Percentiles rank a stretch among this genome's conserved stretches.
phyloP scores from a whole-genome alignment of 2,888 invertebrate genomes.

The Eupsilia transversa region DNA sequence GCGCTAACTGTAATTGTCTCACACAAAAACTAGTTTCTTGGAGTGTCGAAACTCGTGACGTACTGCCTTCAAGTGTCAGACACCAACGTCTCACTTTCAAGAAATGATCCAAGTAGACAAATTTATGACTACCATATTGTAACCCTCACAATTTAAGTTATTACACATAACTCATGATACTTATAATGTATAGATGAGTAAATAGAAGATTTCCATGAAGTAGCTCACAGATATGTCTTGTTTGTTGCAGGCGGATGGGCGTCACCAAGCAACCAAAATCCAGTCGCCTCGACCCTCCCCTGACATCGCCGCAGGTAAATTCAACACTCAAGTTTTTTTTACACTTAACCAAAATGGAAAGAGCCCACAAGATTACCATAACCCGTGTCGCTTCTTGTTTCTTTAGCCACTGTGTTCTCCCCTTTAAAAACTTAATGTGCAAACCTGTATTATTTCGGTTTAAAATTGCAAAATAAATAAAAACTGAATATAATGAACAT shows the following conservation, averaged over 20 bases:
- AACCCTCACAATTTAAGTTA: not conserved
- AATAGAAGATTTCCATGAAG: no score
- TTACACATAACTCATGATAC: not conserved
- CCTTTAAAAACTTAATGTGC: not conserved
- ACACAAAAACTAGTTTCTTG: not conserved
- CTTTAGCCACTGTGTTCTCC: not conserved
- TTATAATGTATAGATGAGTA: not conserved
- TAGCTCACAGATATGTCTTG: not conserved
- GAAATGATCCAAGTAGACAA: not conserved
- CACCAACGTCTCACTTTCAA: not conserved
- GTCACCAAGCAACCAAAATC: slow-evolving; percentile 88
- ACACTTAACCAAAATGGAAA: not conserved
- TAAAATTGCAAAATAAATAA: not conserved
- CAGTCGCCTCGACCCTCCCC: slow-evolving; percentile 89
- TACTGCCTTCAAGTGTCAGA: not conserved
- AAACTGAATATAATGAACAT: not conserved
- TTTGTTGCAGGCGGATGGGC: slow-evolving; percentile 89
- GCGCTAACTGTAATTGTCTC: not conserved
- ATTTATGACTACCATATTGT: not conserved
- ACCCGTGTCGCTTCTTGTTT: not conserved
- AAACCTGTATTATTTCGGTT: not conserved
- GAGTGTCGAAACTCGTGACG: not conserved
- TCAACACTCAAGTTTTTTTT: no score
- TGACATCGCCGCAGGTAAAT: slow-evolving; percentile 88
- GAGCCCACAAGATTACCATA: not conserved